Conservation (phyloP, 2,797 vertebrate genomes). For the Cynopterus sphinx region DNA sequence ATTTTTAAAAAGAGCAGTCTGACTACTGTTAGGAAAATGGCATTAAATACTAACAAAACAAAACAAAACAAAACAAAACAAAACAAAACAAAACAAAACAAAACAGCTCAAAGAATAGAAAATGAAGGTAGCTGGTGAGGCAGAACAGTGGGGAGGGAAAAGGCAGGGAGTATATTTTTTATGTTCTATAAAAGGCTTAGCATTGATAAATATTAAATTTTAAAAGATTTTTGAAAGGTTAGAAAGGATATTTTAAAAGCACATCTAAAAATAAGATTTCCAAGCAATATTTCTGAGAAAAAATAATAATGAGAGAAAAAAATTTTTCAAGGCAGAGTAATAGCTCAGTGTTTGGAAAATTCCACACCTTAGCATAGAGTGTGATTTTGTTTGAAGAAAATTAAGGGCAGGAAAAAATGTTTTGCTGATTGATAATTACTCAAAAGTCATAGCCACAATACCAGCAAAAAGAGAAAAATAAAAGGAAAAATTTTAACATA, state of each 20-base stretch:
- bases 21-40: not conserved
- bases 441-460: conserved; percentile 48
- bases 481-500: not conserved
- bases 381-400: not conserved
- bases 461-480: not conserved
- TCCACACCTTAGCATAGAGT: not conserved
- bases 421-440: not conserved
- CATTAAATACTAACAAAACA: not conserved
- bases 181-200: not conserved
- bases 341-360: conserved; percentile 25
- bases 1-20: not conserved
- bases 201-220: not conserved
- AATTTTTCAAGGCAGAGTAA: not conserved
- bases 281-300: not conserved
- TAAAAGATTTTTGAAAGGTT: not conserved
- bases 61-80: too few species aligned
- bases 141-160: not conserved
- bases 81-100: too few species aligned
- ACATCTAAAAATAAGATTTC: not conserved
- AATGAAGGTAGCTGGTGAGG: not conserved
- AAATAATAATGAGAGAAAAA: not conserved
- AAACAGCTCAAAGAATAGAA: not conserved
- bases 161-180: not conserved
- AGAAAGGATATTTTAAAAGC: not conserved
- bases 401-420: conserved; percentile 39